These are phyloP conservation scores for Ptychoptera contaminata DNA, from an alignment of 2,888 invertebrate genomes.

Conservation along the genomic window DNA sequence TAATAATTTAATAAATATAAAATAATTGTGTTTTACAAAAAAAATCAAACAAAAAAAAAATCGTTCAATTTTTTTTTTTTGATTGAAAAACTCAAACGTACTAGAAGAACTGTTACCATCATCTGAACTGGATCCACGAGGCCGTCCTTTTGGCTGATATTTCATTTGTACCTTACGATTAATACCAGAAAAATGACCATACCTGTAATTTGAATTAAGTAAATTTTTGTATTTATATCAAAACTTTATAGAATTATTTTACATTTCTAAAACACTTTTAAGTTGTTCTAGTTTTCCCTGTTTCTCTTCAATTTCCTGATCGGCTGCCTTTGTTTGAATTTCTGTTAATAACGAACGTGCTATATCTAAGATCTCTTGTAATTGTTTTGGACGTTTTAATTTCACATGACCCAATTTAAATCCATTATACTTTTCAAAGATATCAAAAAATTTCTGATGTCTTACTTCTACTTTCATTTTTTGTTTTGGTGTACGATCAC, in stretches of 20 bases:
- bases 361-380: constrained; percentile 95
- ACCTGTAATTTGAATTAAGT: constrained; percentile 41
- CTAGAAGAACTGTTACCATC: constrained; percentile 52
- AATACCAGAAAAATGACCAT: constrained; percentile 98
- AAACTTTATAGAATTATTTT: too few relatives aligned
- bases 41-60: too few relatives aligned
- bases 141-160: constrained; percentile 89
- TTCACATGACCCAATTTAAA: constrained; percentile 93
- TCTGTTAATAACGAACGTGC: constrained; percentile 79
- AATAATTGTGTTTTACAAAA: background rate
- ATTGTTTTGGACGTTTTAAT: constrained; percentile 89
- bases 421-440: constrained; percentile 95
- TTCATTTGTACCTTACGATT: constrained; percentile 99
- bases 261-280: constrained; percentile 99
- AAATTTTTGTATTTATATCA: constrained; percentile 1
- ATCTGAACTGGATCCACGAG: constrained; percentile 82
- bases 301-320: constrained; percentile 90
- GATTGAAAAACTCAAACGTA: constrained; percentile 9
- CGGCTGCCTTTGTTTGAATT: constrained; percentile 73
- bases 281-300: constrained; percentile 93
- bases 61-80: background rate
- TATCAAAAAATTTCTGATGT: constrained; percentile 95
- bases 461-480: constrained; percentile 99
- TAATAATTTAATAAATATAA: too few relatives aligned
- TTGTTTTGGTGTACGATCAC: constrained; percentile 98